A percentile compares a stretch with the other conserved stretches of the same genome.
phyloP scores from a whole-genome alignment of 1,140 invertebrate species.

The Microplitis mediator region DNA sequence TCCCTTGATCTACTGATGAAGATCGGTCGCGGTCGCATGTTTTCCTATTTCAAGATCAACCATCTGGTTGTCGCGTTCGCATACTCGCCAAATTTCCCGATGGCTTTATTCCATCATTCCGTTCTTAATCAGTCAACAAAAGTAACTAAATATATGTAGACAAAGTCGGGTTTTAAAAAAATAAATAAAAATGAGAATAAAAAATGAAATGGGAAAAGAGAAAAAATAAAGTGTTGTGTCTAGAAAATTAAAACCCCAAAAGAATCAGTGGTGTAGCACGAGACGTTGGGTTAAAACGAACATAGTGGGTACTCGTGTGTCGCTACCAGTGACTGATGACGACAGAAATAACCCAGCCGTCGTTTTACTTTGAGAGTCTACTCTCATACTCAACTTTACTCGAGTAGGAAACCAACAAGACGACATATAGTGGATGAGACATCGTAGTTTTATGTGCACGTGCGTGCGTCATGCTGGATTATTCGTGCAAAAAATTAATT shows the following conservation, averaged over 20 bases:
- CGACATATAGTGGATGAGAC: slow-evolving; percentile 11
- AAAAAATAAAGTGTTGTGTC: slow-evolving; percentile 13
- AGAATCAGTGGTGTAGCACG: background rate
- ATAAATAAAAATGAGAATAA: background rate
- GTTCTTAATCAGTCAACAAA: background rate
- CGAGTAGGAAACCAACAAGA: slow-evolving; percentile 11
- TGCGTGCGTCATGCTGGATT: slow-evolving; percentile 30
- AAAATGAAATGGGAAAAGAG: background rate
- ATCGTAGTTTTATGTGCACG: slow-evolving; percentile 26
- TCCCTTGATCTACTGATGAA: slow-evolving; percentile 1
- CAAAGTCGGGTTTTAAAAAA: background rate
- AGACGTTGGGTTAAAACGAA: slow-evolving; percentile 9
- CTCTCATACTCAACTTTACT: too few species aligned
- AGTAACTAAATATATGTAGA: background rate
- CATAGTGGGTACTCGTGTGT: slow-evolving; percentile 15
- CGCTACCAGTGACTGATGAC: slow-evolving; percentile 34
- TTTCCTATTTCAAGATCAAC: slow-evolving; percentile 18
- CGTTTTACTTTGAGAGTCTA: background rate
- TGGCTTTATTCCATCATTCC: background rate
- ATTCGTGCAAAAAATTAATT: slow-evolving; percentile 24
- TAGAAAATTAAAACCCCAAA: slow-evolving; percentile 2
- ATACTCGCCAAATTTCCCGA: background rate
- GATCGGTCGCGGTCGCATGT: slow-evolving; percentile 6
- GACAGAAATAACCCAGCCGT: slow-evolving; percentile 31
- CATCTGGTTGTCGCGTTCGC: background rate